A percentile compares a stretch with the other conserved stretches of the same genome.
Evolutionary conservation across 1,140 invertebrate species (phyloP).

Genomic region (Protaetia brevitarsis): DNA sequence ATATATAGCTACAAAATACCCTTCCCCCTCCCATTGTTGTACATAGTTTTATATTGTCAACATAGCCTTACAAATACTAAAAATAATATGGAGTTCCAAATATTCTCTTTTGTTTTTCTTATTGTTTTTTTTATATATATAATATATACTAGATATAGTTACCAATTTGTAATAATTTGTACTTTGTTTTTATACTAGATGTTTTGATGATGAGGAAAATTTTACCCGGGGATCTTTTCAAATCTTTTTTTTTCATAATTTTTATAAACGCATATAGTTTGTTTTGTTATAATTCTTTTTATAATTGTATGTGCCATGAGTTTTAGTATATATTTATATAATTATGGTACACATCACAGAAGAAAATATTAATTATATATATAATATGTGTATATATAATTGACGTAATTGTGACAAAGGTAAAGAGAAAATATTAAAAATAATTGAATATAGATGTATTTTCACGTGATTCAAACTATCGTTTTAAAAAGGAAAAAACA

Average conservation of each 20-base stretch:
- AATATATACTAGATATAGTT: constrained; percentile 20
- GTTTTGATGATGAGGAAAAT: not conserved
- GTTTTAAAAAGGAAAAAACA: not conserved
- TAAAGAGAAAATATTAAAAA: not conserved
- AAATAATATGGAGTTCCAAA: not conserved
- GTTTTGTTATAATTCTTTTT: constrained; percentile 5
- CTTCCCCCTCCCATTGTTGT: not conserved
- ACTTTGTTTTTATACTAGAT: constrained; percentile 9
- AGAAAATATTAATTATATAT: not conserved
- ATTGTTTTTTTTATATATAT: not conserved
- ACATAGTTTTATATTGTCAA: constrained; percentile 18
- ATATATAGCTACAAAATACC: constrained; percentile 19
- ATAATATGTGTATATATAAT: too few relatives aligned
- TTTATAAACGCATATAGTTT: not conserved
- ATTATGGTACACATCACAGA: constrained; percentile 17
- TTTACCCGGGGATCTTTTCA: constrained; percentile 1
- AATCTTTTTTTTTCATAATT: not conserved
- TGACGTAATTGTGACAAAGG: not conserved
- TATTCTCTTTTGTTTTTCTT: not conserved
- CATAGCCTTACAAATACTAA: not conserved
- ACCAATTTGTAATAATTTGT: constrained; percentile 18
- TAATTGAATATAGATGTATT: not conserved
- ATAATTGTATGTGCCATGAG: constrained; percentile 16
- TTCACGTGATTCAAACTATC: not conserved
- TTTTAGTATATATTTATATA: constrained; percentile 9